Conservation (phyloP, 2,113 vertebrate species). For the Brachionichthys hirsutus region DNA sequence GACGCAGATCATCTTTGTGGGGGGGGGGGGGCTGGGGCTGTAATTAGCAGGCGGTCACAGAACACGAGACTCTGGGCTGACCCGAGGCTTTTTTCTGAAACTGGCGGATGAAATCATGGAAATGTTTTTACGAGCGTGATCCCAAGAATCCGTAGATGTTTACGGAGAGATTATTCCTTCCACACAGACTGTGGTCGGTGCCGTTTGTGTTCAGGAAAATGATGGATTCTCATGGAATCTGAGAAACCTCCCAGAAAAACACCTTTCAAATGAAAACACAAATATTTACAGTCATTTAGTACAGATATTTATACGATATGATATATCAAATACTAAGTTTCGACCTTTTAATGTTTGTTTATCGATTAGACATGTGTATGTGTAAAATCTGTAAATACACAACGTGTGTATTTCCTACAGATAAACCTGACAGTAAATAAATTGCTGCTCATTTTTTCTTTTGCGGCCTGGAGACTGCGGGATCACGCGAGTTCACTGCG, state of each 20-base stretch:
- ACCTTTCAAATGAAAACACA: slow-evolving; percentile 1
- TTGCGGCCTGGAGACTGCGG: slow-evolving; percentile 35
- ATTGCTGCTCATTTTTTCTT: slow-evolving; percentile 19
- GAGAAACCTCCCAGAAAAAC: slow-evolving; percentile 34
- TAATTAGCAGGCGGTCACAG: slow-evolving; percentile 16
- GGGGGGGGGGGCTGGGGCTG: too few relatives aligned
- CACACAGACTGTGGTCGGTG: slow-evolving; percentile 22
- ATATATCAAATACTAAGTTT: too few relatives aligned
- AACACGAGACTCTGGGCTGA: slow-evolving; percentile 1
- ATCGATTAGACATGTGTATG: too few relatives aligned
- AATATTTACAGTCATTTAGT: background rate
- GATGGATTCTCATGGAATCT: background rate
- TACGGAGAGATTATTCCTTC: slow-evolving; percentile 31
- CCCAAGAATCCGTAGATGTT: slow-evolving; percentile 34
- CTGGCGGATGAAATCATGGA: slow-evolving; percentile 36
- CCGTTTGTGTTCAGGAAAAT: slow-evolving; percentile 17
- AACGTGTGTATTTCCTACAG: background rate
- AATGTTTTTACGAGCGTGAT: slow-evolving; percentile 38
- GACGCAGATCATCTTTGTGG: slow-evolving; percentile 11
- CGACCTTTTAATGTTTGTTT: too few relatives aligned
- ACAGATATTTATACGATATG: slow-evolving; percentile 10
- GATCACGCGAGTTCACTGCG: slow-evolving; percentile 46
- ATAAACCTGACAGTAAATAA: slow-evolving; percentile 19
- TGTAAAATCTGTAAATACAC: background rate
- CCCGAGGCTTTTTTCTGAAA: background rate